Evolutionary conservation across 1,140 invertebrate species (phyloP), one percentile per base, ranked within the genome.

Genomic region (Linepithema humile): DNA sequence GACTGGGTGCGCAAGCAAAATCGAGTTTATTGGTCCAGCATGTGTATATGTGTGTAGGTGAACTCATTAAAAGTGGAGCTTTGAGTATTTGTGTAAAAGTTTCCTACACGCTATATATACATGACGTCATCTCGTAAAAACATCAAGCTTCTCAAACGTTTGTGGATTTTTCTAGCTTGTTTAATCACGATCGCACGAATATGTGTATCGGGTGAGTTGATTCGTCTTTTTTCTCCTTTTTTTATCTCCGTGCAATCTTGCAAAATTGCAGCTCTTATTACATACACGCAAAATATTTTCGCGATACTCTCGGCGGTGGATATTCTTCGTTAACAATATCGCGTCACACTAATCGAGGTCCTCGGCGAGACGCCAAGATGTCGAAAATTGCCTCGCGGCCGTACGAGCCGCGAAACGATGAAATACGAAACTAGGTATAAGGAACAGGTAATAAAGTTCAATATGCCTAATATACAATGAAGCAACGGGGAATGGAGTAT

Each of bases 241-340:
- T 20, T 29, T 17, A 26, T 75, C 45, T 40, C 35, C 23, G 29
- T 15, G n/a, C 29, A 45, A 10, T 3, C n/a, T 3, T 38, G 57
- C 4, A n/a, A 35, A 53, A 17, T 45, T 35, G 40, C 59, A 29
- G 64, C n/a, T 75, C 64, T 75, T 45, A 75, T 75, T 64, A 48
- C 20, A 48, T 15, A 75, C 40, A 2, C 55, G 23, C 55, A 0
- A 20, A 77, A 38, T 40, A 35, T 23, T 67, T n/a, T 53, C 32
- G 60, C n/a, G 15, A 62, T 45, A 48, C 40, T 60, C 72, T 60
- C 38, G 20, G 62, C 45, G 17, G 20, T 64, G 15, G 73, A 77
- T 77, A 77, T 70, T 55, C 38, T 80, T 80, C 75, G 62, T 78
- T 67, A 80, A 80, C 75, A 57, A 80, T 80, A 80, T 80, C 75